Base-by-base conservation (phyloP, 1,140 invertebrate species). In the Linepithema humile region DNA sequence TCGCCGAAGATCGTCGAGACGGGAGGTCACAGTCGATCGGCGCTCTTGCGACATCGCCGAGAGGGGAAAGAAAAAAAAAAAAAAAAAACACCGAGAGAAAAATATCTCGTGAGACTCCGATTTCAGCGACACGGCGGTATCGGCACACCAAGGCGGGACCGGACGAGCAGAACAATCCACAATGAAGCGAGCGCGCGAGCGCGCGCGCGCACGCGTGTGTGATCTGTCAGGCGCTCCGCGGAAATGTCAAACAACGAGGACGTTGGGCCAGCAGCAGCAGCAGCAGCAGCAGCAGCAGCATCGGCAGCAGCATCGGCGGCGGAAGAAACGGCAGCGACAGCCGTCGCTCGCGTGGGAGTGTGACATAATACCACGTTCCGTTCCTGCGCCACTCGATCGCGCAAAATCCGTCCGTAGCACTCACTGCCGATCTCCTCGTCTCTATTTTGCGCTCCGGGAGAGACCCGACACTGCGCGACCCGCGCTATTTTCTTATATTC, bases 291-390 rank as follows among this genome's bases (percentile, higher is more conserved):
- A 60, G 55, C 80, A 82, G 50, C 78, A 29, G 65, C 45, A 74
- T 45, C 69, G 80, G 82, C 84, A 83, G 85, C 82, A 32, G 55
- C 62, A 32, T 72, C 75, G 57, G 55, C 82, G 26, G 62, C 40
- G 67, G 69, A 64, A 35, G 70, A 35, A 29, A 48, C 83, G 73
- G 70, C 82, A 60, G 70, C 82, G 77, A 67, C 59, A 83, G 75
- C 84, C 90, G 89, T 90, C 90, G 90, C 85, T 91, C 89, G 92
- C 89, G 91, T 92, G 93, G 91, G 91, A 92, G 90, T 91, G 88
- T 92, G 91, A 92, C 92, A 93, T 93, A 93, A 82, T 64, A 74
- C 40, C 70, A 17, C 82, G 57, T 55, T 72, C 55, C 35, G 75
- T 55, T 69, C 75, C 64, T 69, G 75, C 75, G 75, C 75, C n/a